These are phyloP conservation scores for Coranthus polyacanthus DNA, from an alignment of 2,797 vertebrate genomes.

Conservation along the genomic window DNA sequence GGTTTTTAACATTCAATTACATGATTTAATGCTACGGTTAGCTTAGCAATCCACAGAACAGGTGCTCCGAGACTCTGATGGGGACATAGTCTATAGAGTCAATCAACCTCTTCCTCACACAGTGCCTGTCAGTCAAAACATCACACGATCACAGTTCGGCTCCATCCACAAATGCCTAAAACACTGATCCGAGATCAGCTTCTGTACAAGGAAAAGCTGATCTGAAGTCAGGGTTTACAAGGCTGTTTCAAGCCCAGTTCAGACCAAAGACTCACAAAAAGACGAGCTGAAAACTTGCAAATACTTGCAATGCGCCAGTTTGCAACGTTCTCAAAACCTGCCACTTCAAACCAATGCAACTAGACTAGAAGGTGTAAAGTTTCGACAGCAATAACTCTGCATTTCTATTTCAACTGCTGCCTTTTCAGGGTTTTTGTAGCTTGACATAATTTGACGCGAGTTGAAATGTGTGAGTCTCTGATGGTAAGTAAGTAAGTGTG, in stretches of 20 bases:
- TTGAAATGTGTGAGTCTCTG: too few species aligned
- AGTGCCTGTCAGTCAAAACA: conserved; percentile 77
- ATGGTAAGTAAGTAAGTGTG: too few species aligned
- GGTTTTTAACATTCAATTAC: conserved; percentile 7
- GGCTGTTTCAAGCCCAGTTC: conserved; percentile 37
- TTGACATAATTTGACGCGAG: too few species aligned
- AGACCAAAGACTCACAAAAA: too few species aligned
- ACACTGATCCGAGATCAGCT: conserved; percentile 35
- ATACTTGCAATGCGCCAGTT: too few species aligned
- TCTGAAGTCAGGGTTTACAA: conserved; percentile 33
- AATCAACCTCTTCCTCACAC: conserved; percentile 74
- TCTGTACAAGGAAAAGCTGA: not conserved
- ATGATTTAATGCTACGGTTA: not conserved
- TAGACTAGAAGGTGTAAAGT: too few species aligned
- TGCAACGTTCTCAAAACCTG: too few species aligned
- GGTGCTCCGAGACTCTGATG: conserved; percentile 58
- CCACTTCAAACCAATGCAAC: too few species aligned
- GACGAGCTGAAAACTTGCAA: too few species aligned
- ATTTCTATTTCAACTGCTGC: too few species aligned
- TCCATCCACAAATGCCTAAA: conserved; percentile 44
- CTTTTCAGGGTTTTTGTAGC: too few species aligned
- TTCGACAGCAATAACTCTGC: too few species aligned
- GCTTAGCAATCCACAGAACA: conserved; percentile 66
- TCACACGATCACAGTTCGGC: conserved; percentile 68
- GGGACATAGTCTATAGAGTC: conserved; percentile 69